phyloP scores from a whole-genome alignment of 1,140 invertebrate species.

The Drosophila micromelanica region DNA sequence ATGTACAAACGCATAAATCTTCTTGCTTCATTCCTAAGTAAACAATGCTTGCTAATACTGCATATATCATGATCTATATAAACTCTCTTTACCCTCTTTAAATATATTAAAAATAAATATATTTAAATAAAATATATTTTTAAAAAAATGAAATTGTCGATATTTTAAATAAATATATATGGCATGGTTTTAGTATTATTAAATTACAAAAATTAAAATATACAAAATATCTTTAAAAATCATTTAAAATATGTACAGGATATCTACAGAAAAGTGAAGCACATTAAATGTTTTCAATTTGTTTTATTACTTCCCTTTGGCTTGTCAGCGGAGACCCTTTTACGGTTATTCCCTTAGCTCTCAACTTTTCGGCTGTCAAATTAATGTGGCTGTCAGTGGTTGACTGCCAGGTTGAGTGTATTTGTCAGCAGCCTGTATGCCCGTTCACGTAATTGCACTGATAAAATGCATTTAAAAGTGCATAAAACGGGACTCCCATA shows the following conservation, averaged over 20 bases:
- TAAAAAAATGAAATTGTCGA: too few species aligned
- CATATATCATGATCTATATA: too few species aligned
- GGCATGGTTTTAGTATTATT: too few species aligned
- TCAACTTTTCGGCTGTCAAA: conserved; percentile 38
- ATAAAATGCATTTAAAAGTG: conserved; percentile 69
- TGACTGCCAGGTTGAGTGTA: conserved; percentile 25
- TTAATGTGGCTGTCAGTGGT: conserved; percentile 55
- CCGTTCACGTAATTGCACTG: conserved; percentile 61
- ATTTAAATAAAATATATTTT: too few species aligned
- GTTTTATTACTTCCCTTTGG: neutral
- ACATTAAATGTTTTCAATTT: neutral
- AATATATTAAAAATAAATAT: too few species aligned
- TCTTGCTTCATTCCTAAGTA: too few species aligned
- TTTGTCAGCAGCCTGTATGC: conserved; percentile 50
- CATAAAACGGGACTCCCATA: conserved; percentile 46
- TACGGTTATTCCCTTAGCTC: conserved; percentile 15
- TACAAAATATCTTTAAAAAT: too few species aligned
- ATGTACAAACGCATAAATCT: too few species aligned
- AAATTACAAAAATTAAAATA: too few species aligned
- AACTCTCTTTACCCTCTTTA: too few species aligned
- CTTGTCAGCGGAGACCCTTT: neutral
- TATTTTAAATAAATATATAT: too few species aligned
- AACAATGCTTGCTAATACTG: too few species aligned
- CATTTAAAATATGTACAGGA: neutral
- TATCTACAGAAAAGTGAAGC: neutral